Evolutionary conservation across 1,140 invertebrate species (phyloP).

Genomic region (Arctopsyche grandis): DNA sequence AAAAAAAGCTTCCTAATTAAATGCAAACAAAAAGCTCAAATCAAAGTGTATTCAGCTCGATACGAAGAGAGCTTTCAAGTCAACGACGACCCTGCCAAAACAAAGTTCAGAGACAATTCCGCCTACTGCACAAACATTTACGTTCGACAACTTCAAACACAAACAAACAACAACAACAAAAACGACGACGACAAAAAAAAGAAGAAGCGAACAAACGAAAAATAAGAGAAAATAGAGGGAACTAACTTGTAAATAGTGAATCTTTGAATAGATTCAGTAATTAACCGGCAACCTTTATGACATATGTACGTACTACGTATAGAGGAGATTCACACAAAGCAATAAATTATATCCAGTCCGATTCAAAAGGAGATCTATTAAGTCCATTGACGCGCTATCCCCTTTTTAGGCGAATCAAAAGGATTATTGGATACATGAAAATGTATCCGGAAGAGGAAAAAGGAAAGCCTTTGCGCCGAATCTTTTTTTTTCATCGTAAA

Average conservation of each 20-base stretch:
- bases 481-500: conserved; percentile 26
- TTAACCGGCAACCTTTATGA: neutral
- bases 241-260: neutral
- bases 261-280: neutral
- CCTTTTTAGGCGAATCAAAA: conserved; percentile 23
- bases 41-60: neutral
- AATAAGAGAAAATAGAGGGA: neutral
- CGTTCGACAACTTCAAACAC: neutral
- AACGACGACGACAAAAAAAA: neutral
- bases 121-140: neutral
- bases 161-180: neutral
- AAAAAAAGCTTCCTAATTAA: neutral
- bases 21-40: conserved; percentile 5
- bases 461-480: neutral
- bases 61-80: neutral
- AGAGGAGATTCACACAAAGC: conserved; percentile 14
- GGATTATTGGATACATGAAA: conserved; percentile 40
- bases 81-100: neutral
- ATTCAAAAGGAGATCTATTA: conserved; percentile 33
- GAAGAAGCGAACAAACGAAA: neutral
- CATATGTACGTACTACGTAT: too few relatives aligned
- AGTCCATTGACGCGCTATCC: conserved; percentile 23
- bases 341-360: conserved; percentile 18
- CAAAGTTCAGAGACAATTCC: conserved; percentile 13
- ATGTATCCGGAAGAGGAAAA: conserved; percentile 12